These are phyloP conservation scores for Sinocyclocheilus grahami DNA, from an alignment of 2,113 vertebrate genomes.

Conservation along the genomic window DNA sequence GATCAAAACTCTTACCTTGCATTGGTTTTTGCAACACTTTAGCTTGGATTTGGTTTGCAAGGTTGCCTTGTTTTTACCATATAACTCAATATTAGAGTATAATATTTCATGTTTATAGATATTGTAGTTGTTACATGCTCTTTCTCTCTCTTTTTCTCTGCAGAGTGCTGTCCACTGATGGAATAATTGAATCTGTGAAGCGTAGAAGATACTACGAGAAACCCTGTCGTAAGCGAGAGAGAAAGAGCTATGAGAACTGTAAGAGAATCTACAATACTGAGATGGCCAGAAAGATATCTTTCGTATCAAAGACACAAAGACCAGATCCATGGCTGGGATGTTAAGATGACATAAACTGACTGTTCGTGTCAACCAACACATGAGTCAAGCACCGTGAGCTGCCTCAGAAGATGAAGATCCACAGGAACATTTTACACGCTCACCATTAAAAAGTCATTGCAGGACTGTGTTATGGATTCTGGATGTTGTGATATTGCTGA, in stretches of 20 bases:
- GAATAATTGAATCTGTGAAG: conserved; percentile 78
- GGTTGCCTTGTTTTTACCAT: background rate
- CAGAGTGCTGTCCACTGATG: conserved; percentile 82
- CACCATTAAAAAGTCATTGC: background rate
- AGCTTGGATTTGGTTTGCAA: background rate
- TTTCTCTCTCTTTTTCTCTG: conserved; percentile 9
- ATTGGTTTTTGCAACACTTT: background rate
- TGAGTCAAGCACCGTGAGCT: background rate
- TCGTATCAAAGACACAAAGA: conserved; percentile 76
- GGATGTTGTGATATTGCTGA: background rate
- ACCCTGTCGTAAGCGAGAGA: conserved; percentile 79
- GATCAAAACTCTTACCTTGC: background rate
- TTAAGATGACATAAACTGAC: conserved; percentile 59
- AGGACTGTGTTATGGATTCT: background rate
- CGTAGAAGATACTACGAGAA: conserved; percentile 87
- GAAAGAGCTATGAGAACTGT: conserved; percentile 84
- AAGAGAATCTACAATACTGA: conserved; percentile 83
- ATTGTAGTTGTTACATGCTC: background rate
- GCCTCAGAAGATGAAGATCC: background rate
- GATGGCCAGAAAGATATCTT: conserved; percentile 85
- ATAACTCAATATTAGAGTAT: background rate
- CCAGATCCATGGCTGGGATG: conserved; percentile 86
- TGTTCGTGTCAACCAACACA: background rate
- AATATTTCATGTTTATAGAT: background rate
- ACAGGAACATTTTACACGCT: background rate